Percentiles rank a stretch among this genome's conserved stretches.
phyloP scores from a whole-genome alignment of 2,888 invertebrate species.

The Craniophora ligustri region DNA sequence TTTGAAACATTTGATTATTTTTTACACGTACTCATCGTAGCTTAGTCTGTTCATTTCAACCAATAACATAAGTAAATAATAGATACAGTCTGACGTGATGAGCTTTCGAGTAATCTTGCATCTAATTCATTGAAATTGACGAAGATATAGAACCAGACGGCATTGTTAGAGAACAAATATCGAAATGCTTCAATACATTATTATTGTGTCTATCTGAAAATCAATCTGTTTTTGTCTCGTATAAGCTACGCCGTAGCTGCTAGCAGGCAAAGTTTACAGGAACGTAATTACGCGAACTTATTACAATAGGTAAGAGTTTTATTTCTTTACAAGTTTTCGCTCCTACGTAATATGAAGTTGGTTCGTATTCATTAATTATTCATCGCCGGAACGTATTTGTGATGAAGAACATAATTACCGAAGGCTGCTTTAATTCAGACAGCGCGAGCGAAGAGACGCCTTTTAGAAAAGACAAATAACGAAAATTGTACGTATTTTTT shows the following conservation, averaged over 20 bases:
- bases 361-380: conserved; percentile 32
- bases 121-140: conserved; percentile 25
- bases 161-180: conserved; percentile 12
- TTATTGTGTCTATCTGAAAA: conserved; percentile 25
- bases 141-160: conserved; percentile 25
- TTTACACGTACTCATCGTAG: conserved; percentile 3
- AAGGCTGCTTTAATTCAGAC: conserved; percentile 37
- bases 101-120: no score
- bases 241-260: conserved; percentile 31
- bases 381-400: conserved; percentile 39
- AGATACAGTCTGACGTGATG: no score
- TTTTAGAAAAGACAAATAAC: conserved; percentile 39
- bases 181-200: conserved; percentile 18
- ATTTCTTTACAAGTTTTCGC: conserved; percentile 16
- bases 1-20: conserved; percentile 29
- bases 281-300: conserved; percentile 22
- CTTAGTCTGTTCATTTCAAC: no score
- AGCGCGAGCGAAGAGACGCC: conserved; percentile 10
- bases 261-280: conserved; percentile 3
- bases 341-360: conserved; percentile 7
- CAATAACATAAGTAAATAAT: no score
- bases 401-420: conserved; percentile 39
- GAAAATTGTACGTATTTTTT: conserved; percentile 20
- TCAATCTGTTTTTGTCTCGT: conserved; percentile 25
- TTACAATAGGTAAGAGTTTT: conserved; percentile 2